Evolutionary conservation across 2,797 vertebrate genomes (phyloP).

Genomic region (Tapirus indicus): DNA sequence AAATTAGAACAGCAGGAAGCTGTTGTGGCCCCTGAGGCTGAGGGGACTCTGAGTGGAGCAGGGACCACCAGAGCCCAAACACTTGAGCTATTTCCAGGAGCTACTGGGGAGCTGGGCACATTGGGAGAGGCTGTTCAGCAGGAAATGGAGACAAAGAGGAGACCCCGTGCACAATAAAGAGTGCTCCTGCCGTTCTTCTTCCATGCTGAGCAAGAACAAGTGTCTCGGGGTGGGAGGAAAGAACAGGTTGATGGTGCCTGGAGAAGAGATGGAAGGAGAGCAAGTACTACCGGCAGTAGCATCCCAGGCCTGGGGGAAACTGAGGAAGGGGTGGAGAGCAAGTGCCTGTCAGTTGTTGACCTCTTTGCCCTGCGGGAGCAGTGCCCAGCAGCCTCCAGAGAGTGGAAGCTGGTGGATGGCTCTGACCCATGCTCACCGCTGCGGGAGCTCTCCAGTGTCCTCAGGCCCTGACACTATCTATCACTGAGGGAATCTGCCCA

Average conservation of each 20-base stretch:
- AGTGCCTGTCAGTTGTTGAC: too few species aligned
- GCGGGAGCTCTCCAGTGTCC: accelerated
- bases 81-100: background rate
- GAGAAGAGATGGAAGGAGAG: background rate
- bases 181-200: too few species aligned
- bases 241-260: background rate
- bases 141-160: background rate
- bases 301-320: background rate
- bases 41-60: background rate
- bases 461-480: background rate
- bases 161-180: accelerated
- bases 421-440: background rate
- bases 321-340: background rate
- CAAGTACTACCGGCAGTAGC: too few species aligned
- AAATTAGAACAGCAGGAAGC: background rate
- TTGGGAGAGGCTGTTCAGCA: background rate
- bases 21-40: background rate
- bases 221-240: background rate
- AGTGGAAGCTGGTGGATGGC: accelerated
- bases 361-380: too few species aligned
- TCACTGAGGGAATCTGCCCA: background rate
- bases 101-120: background rate
- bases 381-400: background rate
- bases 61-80: background rate
- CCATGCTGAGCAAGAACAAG: background rate